phyloP scores from a whole-genome alignment of 2,113 vertebrate genomes.

The Channa argus region DNA sequence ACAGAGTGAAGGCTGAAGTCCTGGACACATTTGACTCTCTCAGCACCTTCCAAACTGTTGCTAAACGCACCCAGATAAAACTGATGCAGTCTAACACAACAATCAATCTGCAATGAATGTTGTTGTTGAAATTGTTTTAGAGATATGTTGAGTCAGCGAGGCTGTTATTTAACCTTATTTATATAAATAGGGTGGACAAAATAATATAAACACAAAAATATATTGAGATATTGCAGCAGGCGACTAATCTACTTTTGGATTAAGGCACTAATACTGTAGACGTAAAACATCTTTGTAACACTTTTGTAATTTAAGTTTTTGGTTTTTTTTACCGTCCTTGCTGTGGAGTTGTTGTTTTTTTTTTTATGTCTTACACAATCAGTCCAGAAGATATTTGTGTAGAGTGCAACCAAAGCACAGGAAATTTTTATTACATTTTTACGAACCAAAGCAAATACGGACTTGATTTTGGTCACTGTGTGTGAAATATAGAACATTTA shows the following conservation, averaged over 20 bases:
- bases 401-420: neutral
- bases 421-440: conserved; percentile 44
- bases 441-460: conserved; percentile 25
- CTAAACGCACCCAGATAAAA: too few relatives aligned
- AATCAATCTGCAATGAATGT: too few relatives aligned
- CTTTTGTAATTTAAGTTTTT: conserved; percentile 29
- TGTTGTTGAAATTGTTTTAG: too few relatives aligned
- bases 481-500: conserved; percentile 2
- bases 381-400: neutral
- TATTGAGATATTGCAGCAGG: too few relatives aligned
- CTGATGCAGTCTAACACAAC: too few relatives aligned
- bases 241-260: too few relatives aligned
- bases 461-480: conserved; percentile 17
- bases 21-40: neutral
- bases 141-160: too few relatives aligned
- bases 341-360: neutral
- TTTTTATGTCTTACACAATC: conserved; percentile 48
- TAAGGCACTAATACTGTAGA: too few relatives aligned
- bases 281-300: neutral
- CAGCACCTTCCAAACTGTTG: neutral
- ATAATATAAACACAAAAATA: too few relatives aligned
- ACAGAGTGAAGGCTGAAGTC: neutral
- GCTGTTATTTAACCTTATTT: too few relatives aligned
- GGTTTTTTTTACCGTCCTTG: conserved; percentile 25
- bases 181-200: too few relatives aligned